Evolutionary conservation across 1,140 invertebrate species (phyloP).

Genomic region (Panulirus ornatus): DNA sequence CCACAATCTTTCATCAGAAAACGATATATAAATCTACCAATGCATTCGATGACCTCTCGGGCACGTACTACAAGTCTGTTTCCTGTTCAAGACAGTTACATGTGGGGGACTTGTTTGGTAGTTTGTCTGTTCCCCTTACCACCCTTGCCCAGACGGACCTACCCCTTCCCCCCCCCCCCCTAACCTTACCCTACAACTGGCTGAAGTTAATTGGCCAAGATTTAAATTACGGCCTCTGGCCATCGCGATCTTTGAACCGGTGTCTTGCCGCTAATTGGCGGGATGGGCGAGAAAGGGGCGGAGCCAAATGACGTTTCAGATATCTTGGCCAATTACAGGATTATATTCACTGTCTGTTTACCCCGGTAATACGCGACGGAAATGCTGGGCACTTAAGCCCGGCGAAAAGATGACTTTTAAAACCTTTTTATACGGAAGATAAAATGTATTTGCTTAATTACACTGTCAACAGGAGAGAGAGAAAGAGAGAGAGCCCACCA

Average conservation of each 20-base stretch:
- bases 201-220: constrained; percentile 37
- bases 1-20: no score
- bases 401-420: not conserved
- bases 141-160: no score
- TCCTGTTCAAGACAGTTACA: no score
- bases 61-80: no score
- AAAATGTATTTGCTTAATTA: not conserved
- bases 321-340: constrained; percentile 30
- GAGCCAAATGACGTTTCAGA: not conserved
- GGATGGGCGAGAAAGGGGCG: constrained; percentile 28
- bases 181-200: no score
- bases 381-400: not conserved
- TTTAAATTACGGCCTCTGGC: constrained; percentile 42
- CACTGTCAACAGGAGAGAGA: no score
- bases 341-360: constrained; percentile 17
- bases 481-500: no score
- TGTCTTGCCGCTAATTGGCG: constrained; percentile 42
- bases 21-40: no score
- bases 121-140: no score
- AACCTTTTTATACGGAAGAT: not conserved
- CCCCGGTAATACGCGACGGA: not conserved
- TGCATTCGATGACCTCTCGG: no score
- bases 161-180: no score
- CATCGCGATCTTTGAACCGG: constrained; percentile 26
- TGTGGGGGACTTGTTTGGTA: no score